Percentiles rank a stretch among this genome's conserved stretches.
Conservation (phyloP, 2,113 vertebrate species). For the Phylloscopus trochilus region DNA sequence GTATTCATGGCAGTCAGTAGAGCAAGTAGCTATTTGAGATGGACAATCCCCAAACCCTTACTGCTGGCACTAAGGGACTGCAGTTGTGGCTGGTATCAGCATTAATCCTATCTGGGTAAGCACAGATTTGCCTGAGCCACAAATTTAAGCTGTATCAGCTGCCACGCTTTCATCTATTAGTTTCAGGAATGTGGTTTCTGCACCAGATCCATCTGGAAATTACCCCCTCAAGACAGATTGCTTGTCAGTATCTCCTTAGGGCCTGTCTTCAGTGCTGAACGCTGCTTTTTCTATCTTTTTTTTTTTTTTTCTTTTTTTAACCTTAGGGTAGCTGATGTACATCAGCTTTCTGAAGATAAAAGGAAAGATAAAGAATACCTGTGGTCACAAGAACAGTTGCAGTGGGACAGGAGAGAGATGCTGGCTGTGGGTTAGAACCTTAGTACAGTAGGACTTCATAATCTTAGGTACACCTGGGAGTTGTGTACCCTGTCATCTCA, state of each 20-base stretch:
- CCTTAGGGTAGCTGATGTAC: neutral
- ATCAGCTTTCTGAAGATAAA: neutral
- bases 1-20: constrained; percentile 15
- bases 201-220: constrained; percentile 30
- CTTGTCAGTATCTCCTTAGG: neutral
- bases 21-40: constrained; percentile 21
- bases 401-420: neutral
- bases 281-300: neutral
- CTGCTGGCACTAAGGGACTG: neutral
- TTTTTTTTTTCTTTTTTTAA: neutral
- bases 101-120: constrained; percentile 43
- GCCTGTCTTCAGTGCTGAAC: neutral
- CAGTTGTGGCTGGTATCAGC: constrained; percentile 2
- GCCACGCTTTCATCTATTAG: constrained; percentile 29
- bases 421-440: neutral
- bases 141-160: neutral
- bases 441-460: neutral
- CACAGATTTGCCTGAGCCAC: constrained; percentile 7
- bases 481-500: neutral
- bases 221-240: neutral
- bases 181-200: constrained; percentile 52
- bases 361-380: neutral
- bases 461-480: neutral
- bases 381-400: neutral
- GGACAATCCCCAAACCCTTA: neutral